Percentiles rank a stretch among this genome's conserved stretches.
These are phyloP conservation scores for Scytalopus superciliaris DNA, from an alignment of 2,113 vertebrate species.

Conservation along the genomic window DNA sequence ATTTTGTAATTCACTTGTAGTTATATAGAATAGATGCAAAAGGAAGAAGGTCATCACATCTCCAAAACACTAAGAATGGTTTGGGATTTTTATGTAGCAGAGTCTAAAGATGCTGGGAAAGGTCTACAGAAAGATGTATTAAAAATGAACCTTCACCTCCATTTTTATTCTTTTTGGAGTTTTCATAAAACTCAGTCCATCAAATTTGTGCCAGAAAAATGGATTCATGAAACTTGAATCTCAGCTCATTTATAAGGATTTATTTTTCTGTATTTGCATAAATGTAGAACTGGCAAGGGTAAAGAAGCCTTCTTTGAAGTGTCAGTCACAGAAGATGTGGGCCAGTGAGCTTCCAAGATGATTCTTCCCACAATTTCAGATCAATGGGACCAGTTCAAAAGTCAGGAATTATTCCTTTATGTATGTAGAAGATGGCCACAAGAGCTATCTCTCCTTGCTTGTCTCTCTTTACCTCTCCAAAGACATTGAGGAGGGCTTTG, in stretches of 20 bases:
- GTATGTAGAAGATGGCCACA: not conserved
- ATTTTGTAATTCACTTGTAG: not conserved
- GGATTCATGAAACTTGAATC: not conserved
- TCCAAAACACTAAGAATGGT: not conserved
- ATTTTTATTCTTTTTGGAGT: not conserved
- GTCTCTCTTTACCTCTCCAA: not conserved
- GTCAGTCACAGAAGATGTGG: not conserved
- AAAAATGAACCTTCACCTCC: not conserved
- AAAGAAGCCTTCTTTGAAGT: conserved; percentile 6
- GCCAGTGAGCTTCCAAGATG: not conserved
- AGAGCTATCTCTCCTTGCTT: not conserved
- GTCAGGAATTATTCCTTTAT: not conserved
- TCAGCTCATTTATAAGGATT: conserved; percentile 4
- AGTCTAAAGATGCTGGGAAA: not conserved
- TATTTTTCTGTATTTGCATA: not conserved
- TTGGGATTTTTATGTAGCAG: not conserved
- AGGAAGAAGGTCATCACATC: not conserved
- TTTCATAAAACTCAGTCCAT: not conserved
- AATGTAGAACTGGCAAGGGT: not conserved
- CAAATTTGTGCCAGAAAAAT: not conserved
- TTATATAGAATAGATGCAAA: not conserved
- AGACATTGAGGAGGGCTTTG: not conserved
- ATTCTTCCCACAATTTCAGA: not conserved
- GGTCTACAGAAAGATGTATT: not conserved
- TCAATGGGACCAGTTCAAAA: not conserved